Conservation (phyloP, 2,888 invertebrate species). For the Bellardia bayeri region DNA sequence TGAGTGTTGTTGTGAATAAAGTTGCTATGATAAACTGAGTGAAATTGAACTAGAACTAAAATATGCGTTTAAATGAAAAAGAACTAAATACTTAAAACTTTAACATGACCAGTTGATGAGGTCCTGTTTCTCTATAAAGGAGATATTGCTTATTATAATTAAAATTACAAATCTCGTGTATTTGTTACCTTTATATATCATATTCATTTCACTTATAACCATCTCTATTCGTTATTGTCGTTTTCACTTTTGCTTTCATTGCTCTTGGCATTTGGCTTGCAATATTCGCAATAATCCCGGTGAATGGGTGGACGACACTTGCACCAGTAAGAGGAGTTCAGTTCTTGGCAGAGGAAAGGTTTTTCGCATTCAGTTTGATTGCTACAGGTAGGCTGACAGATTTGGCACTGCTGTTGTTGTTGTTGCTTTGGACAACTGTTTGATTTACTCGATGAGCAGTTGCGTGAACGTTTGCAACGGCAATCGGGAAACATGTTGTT, state of each 20-base stretch:
- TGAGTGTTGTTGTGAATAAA: too few species aligned
- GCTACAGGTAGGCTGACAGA: conserved; percentile 11
- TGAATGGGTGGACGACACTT: conserved; percentile 54
- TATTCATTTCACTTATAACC: not conserved
- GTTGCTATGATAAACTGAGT: too few species aligned
- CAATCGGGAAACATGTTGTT: conserved; percentile 53
- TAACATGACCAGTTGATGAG: too few species aligned
- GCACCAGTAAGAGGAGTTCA: conserved; percentile 58
- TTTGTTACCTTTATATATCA: not conserved
- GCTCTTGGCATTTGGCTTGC: conserved; percentile 2
- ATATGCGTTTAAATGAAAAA: too few species aligned
- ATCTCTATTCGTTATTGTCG: not conserved
- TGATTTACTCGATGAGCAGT: not conserved
- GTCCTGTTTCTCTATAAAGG: too few species aligned
- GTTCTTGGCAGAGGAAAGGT: conserved; percentile 46
- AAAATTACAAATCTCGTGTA: too few species aligned
- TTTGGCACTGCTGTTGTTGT: not conserved
- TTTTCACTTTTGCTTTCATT: not conserved
- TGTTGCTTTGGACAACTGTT: not conserved
- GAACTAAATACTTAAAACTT: too few species aligned
- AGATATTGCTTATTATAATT: too few species aligned
- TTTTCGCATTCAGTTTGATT: conserved; percentile 37
- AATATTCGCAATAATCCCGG: conserved; percentile 39
- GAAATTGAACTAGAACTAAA: too few species aligned
- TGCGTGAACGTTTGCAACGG: conserved; percentile 17